phyloP scores from a whole-genome alignment of 2,113 vertebrate species.

The Sclerurus mexicanus region DNA sequence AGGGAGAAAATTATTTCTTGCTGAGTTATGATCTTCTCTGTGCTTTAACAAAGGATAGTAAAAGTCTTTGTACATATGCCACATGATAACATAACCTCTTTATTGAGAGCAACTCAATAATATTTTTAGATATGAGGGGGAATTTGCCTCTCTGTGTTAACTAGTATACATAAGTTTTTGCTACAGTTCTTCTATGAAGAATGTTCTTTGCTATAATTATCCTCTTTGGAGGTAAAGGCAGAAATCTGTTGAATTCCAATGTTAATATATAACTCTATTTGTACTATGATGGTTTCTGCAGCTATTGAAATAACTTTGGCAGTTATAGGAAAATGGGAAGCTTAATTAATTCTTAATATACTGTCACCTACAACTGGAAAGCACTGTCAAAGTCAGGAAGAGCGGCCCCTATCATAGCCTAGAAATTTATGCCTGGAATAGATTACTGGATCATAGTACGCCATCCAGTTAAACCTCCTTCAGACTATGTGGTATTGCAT shows the following conservation, averaged over 20 bases:
- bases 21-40: neutral
- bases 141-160: neutral
- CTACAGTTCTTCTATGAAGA: neutral
- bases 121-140: neutral
- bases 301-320: neutral
- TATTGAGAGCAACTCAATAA: neutral
- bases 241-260: neutral
- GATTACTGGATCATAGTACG: neutral
- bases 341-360: neutral
- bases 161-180: neutral
- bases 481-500: accelerated
- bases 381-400: neutral
- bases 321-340: neutral
- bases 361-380: neutral
- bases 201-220: neutral
- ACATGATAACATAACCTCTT: neutral
- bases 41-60: neutral
- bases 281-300: neutral
- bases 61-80: neutral
- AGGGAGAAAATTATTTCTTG: neutral
- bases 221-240: neutral
- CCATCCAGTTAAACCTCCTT: neutral
- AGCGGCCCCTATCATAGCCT: neutral
- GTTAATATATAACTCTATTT: neutral
- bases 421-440: neutral